phyloP scores from a whole-genome alignment of 2,113 vertebrate genomes.

The Hippocampus guttulatus region DNA sequence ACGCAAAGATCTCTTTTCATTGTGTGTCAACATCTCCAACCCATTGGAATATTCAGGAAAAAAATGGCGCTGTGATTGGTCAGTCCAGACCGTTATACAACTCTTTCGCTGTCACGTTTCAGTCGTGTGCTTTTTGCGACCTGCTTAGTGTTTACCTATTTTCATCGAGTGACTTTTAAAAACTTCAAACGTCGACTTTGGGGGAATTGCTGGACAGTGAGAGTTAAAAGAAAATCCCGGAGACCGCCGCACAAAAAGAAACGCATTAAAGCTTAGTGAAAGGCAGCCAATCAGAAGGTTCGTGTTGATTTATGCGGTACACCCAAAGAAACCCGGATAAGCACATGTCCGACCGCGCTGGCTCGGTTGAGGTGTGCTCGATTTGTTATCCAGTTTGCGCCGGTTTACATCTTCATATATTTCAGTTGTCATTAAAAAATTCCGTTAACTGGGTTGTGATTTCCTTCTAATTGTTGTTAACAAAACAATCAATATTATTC shows the following conservation, averaged over 20 bases:
- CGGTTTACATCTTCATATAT: neutral
- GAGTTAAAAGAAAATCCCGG: rapidly evolving
- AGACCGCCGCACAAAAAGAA: rapidly evolving
- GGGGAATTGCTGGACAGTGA: rapidly evolving
- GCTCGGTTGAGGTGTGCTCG: conserved; percentile 7
- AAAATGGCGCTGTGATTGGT: conserved; percentile 45
- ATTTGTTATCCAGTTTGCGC: neutral
- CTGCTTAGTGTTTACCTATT: neutral
- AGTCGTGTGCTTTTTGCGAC: conserved; percentile 40
- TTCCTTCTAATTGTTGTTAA: too few species aligned
- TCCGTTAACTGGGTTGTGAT: too few species aligned
- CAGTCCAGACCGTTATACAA: conserved; percentile 28
- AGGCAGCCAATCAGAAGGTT: neutral
- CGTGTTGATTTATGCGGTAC: neutral
- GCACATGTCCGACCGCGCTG: conserved; percentile 47
- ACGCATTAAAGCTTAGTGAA: rapidly evolving
- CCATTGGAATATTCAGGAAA: conserved; percentile 8
- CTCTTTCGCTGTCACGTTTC: conserved; percentile 59
- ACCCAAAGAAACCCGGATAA: conserved; percentile 60
- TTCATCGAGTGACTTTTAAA: neutral
- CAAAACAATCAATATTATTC: too few species aligned
- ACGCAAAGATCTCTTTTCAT: neutral
- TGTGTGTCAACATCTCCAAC: conserved; percentile 29
- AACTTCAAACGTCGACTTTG: rapidly evolving
- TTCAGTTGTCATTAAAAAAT: too few species aligned